Evolutionary conservation across 1,140 invertebrate genomes (phyloP).

Genomic region (Bombus difficillimus): DNA sequence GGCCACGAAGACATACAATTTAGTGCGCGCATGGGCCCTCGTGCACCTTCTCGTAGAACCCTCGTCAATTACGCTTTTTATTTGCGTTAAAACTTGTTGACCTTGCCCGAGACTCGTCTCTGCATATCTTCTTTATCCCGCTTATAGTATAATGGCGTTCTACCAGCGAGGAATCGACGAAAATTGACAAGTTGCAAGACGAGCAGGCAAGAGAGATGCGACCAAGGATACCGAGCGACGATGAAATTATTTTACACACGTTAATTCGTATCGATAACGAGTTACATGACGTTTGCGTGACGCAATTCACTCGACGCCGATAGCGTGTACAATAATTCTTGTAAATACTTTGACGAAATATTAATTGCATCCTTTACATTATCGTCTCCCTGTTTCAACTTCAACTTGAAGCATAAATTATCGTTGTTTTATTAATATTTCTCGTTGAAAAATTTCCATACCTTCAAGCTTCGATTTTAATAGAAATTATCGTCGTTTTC

Average conservation of each 20-base stretch:
- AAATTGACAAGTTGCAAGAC: conserved; percentile 19
- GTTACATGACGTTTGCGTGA: conserved; percentile 17
- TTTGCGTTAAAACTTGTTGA: conserved; percentile 46
- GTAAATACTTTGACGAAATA: background rate
- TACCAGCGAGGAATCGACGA: conserved; percentile 24
- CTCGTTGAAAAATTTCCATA: too few species aligned
- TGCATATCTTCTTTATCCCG: conserved; percentile 16
- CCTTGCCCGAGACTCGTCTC: conserved; percentile 43
- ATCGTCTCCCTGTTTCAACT: background rate
- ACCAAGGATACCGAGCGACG: background rate
- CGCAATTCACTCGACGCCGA: background rate
- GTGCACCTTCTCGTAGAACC: conserved; percentile 8
- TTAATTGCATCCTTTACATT: background rate
- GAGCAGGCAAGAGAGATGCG: background rate
- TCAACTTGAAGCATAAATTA: too few species aligned
- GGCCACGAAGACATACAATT: conserved; percentile 35
- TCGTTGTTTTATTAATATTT: too few species aligned
- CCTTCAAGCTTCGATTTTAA: too few species aligned
- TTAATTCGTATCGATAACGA: conserved; percentile 18
- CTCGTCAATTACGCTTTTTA: conserved; percentile 54
- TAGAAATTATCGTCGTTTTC: too few species aligned
- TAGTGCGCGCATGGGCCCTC: conserved; percentile 1
- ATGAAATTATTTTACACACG: conserved; percentile 27
- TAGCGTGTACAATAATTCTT: background rate
- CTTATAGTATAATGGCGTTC: background rate